Conservation (phyloP, 2,888 invertebrate species). For the Diarsia mendica region DNA sequence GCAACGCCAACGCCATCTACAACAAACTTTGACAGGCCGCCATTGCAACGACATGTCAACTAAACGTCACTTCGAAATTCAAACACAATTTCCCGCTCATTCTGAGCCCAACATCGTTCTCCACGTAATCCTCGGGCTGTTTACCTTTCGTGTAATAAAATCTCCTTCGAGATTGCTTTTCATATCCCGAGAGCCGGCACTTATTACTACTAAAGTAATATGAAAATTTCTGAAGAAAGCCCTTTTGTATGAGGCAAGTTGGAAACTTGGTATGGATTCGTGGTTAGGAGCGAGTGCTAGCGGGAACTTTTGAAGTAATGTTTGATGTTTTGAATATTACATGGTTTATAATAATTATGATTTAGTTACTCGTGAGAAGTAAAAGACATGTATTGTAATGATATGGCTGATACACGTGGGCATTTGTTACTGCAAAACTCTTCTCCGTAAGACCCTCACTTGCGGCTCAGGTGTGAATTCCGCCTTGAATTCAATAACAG, state of each 20-base stretch:
- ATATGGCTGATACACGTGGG: too few species aligned
- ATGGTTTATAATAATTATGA: not conserved
- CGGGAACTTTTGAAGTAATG: slow-evolving; percentile 16
- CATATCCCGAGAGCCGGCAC: slow-evolving; percentile 65
- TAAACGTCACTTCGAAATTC: not conserved
- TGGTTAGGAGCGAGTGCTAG: slow-evolving; percentile 52
- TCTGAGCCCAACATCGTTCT: slow-evolving; percentile 16
- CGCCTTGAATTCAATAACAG: too few species aligned
- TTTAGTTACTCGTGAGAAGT: too few species aligned
- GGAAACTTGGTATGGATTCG: slow-evolving; percentile 67
- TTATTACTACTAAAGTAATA: slow-evolving; percentile 79
- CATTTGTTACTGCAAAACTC: too few species aligned
- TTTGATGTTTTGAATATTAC: not conserved
- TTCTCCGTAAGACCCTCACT: too few species aligned
- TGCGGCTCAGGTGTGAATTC: too few species aligned
- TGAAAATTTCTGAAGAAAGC: slow-evolving; percentile 80
- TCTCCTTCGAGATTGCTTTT: slow-evolving; percentile 62
- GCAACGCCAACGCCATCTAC: not conserved
- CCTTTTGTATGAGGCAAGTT: slow-evolving; percentile 78
- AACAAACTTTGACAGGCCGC: not conserved
- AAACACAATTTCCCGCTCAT: slow-evolving; percentile 5
- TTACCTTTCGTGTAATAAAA: slow-evolving; percentile 66
- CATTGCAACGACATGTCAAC: not conserved
- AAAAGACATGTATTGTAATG: too few species aligned
- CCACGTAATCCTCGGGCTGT: slow-evolving; percentile 44